Base-by-base conservation (phyloP, 2,113 vertebrate species). In the Lasiurus borealis region DNA sequence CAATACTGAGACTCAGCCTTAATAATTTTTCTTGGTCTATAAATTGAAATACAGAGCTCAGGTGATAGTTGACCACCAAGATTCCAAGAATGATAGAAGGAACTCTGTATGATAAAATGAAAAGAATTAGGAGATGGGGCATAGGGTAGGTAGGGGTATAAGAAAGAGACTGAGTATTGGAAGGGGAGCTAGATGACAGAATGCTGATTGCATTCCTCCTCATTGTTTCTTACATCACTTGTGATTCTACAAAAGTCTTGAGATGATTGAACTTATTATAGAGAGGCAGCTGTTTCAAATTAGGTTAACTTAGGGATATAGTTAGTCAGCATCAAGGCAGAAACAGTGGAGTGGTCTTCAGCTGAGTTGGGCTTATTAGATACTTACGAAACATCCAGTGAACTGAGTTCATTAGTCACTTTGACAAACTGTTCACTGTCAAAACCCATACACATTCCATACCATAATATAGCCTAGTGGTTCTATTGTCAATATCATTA, bases 251-350 rank as follows among this genome's bases (percentile, higher is more conserved):
- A 93, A 64, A 93, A 87, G 68, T 88, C 52, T 92, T 54, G 31
- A 90, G 40, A 84, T 82, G 81, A 96, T 83, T 93, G 68, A 93
- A 93, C 90, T 95, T 95, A 92, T 94, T 88, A 59, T 34, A 48
- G 88, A 76, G 90, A 93, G 11, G 72, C 95, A 97, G 90, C 95
- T 97, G 81, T 86, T 97, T 85, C 11, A 72, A 77, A 90, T 25
- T 25, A 90, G 68, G 52, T 82, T 90, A 85, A 95, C 57, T 88
- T 12, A 19, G 31, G 34, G 40, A 73, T 64, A 68, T 34, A 90
- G 88, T 72, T 78, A 85, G 40, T 50, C n/a, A 46, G 81, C 36
- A 64, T 77, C 50, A 69, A 46, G 50, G 54, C 36, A 15, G 34
- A 73, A 75, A 6, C 31, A 82, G 44, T 27, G 8, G 18, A 48